A percentile compares a stretch with the other conserved stretches of the same genome.
These are phyloP conservation scores for Cephalophus harveyi DNA, from an alignment of 2,113 vertebrate genomes.

Conservation along the genomic window DNA sequence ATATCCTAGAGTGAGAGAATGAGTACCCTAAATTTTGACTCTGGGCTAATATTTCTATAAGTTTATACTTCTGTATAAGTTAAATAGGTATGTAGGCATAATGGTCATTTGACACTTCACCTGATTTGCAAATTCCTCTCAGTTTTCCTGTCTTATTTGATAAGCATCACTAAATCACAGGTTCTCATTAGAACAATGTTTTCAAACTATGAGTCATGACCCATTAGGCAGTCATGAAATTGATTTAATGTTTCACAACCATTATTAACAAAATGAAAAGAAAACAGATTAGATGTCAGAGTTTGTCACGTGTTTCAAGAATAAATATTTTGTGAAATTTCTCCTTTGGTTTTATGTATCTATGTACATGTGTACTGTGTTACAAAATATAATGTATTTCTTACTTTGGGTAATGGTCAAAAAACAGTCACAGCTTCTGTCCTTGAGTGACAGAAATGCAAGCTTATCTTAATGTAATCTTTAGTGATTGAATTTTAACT, in stretches of 20 bases:
- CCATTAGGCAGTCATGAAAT: neutral
- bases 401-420: neutral
- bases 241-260: neutral
- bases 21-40: neutral
- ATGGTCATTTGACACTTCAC: neutral
- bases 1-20: neutral
- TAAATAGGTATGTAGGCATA: neutral
- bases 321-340: neutral
- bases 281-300: neutral
- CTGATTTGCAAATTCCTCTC: neutral
- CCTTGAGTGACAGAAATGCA: neutral
- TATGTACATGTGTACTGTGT: neutral
- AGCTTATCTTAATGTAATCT: neutral
- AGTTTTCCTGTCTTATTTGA: neutral
- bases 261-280: neutral
- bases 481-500: slow-evolving; percentile 28
- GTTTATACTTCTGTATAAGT: neutral
- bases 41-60: neutral
- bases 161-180: neutral
- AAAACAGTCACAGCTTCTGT: neutral
- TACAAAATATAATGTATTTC: neutral
- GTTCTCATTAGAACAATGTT: neutral
- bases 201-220: neutral
- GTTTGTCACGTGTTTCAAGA: neutral
- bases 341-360: neutral